Percentiles rank a stretch among this genome's conserved stretches.
Conservation (phyloP, 2,113 vertebrate species). For the Lynx canadensis region DNA sequence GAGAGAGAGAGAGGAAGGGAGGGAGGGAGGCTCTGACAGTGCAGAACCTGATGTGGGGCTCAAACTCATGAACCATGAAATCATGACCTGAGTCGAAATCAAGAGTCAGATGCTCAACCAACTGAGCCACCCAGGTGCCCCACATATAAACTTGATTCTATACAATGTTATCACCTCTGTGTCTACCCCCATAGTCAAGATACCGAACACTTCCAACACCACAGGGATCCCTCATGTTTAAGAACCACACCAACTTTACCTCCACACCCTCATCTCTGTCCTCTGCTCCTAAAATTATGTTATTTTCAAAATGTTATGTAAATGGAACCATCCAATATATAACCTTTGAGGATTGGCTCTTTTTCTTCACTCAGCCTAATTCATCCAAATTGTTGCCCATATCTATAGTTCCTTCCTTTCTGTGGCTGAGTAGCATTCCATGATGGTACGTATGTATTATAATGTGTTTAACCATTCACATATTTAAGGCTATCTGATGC, state of each 20-base stretch:
- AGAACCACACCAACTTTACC: not conserved
- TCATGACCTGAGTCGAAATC: no score
- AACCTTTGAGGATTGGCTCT: not conserved
- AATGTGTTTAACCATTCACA: slow-evolving; percentile 21
- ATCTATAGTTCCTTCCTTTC: not conserved
- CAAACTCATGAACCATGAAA: no score
- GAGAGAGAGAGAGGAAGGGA: no score
- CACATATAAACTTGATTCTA: not conserved
- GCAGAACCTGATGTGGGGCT: no score
- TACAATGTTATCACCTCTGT: not conserved
- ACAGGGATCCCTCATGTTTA: not conserved
- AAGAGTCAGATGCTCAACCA: no score
- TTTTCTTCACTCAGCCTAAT: not conserved
- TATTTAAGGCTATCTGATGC: not conserved
- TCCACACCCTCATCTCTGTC: not conserved
- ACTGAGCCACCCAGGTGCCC: no score
- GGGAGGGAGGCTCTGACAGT: no score
- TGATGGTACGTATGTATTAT: not conserved
- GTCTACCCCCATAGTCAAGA: not conserved
- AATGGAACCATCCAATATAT: not conserved
- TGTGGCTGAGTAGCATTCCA: not conserved
- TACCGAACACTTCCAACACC: not conserved
- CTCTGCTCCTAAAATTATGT: not conserved
- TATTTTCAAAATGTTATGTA: slow-evolving; percentile 6
- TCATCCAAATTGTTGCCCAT: not conserved